Evolutionary conservation across 2,797 vertebrate species (phyloP).

Genomic region (Danio tinwini): DNA sequence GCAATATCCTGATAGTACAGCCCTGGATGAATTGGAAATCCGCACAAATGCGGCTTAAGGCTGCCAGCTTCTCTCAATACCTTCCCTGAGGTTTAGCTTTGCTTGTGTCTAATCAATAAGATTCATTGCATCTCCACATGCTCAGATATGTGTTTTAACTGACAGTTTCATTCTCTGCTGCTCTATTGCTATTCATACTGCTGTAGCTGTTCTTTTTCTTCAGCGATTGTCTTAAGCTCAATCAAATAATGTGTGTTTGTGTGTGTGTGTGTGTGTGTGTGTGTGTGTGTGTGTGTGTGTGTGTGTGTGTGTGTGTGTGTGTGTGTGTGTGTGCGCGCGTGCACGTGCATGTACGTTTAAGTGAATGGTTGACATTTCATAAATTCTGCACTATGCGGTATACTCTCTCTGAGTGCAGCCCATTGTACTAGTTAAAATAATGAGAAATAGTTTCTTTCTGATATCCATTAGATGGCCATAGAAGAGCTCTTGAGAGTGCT

Average conservation of each 20-base stretch:
- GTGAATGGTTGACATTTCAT: constrained; percentile 1
- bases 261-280: not conserved
- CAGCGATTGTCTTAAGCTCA: constrained; percentile 21
- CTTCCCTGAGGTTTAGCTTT: constrained; percentile 27
- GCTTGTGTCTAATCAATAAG: constrained; percentile 55
- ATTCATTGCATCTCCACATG: constrained; percentile 54
- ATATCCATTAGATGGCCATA: constrained; percentile 32
- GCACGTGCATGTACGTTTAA: not conserved
- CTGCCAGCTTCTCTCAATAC: constrained; percentile 30
- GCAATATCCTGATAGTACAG: constrained; percentile 34
- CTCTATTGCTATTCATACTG: constrained; percentile 35
- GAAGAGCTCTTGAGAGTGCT: constrained; percentile 14
- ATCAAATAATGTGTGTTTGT: constrained; percentile 17
- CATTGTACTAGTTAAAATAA: constrained; percentile 28
- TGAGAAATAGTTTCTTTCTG: constrained; percentile 15
- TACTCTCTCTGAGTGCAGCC: not conserved
- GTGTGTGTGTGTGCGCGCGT: not conserved
- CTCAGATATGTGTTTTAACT: constrained; percentile 48
- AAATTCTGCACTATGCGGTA: not conserved
- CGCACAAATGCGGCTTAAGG: constrained; percentile 27
- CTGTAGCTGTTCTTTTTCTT: constrained; percentile 13
- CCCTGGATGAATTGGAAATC: constrained; percentile 28
- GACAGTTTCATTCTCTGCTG: constrained; percentile 34
- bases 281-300: not conserved
- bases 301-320: not conserved